Evolutionary conservation across 2,888 invertebrate genomes (phyloP), one percentile per base, ranked within the genome.

Genomic region (Lasioglossum leucozonium): DNA sequence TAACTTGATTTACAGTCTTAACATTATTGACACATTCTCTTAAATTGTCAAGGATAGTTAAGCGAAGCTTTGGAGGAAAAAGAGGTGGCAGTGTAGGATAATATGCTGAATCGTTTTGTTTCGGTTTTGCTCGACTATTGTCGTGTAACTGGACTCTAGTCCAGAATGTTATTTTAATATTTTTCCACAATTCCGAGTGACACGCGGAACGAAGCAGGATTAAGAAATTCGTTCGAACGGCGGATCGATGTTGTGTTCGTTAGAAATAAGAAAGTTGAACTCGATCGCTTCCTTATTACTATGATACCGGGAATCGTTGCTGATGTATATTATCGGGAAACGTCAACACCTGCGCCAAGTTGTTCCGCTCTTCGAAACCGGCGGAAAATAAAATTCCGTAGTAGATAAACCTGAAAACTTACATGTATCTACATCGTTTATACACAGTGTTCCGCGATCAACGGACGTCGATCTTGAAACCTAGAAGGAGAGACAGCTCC

Each of bases 321-420:
- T 58, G 44, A 55, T 16, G n/a, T 18, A 47, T 58, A 47, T 71
- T 81, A 74, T 81, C 82, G 0, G 34, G 58, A 47, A 69, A 71
- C 47, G 82, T 47, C 58, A 40, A 77, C 77, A 69, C 77, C 40
- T 79, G 80, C 44, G 30, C 80, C 18, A 62, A n/a, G 72, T 55
- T 51, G 42, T 67, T 30, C 69, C 82, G 67, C 62, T 42, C n/a
- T 71, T 65, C 42, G 62, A 51, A 51, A 47, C 22, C 13, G 18
- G 37, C 13, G 34, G 18, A 51, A 82, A 82, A 76, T 76, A 83
- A 65, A 82, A 44, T 65, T 37, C 22, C 22, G n/a, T 58, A 30
- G 22, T 8, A 55, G 82, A 81, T 74, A 82, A 74, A 58, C 80
- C 40, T 37, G 69, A 10, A 55, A 34, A 40, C 55, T 26, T 55